Evolutionary conservation across 2,888 invertebrate genomes (phyloP), one percentile per base, ranked within the genome.

Genomic region (Coleophora flavipennella): DNA sequence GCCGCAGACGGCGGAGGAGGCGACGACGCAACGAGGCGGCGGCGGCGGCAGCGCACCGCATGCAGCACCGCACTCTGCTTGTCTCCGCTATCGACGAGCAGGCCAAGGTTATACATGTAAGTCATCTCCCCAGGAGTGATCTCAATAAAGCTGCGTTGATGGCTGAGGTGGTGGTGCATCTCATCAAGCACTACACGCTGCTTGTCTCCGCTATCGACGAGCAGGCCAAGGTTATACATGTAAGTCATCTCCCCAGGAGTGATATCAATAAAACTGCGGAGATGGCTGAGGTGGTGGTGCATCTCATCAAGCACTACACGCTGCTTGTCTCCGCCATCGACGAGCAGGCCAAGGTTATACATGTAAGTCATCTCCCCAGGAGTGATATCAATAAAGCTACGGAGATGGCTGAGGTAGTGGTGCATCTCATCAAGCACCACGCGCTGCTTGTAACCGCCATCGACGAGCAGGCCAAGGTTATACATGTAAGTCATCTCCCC

Each of bases 1-100:
- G 79, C 13, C 69, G 85, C 28, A 66, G 78, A 34, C 70, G 72
- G 33, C 61, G 77, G 38, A 67, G 83, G 39, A 57, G 63, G 45
- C 53, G 64, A 36, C 51, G 59, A 39, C 51, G 53, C 39, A 59
- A 57, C 31, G 11, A 57, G 62, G 45, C 54, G 63, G 36, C 49
- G 58, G 42, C 51, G 50, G 37, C 59, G 56, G 25, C 11, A 62
- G 27, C 67, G 67, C 12, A 68, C 68, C 36, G 46, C 67, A 35
- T 46, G 51, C 79, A 81, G 61, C 83, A 80, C 45, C 74, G 81
- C 55, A 80, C 80, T 31, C 59, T 81, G 44, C 78, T 78, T 40
- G 86, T 81, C 28, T 85, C 77, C n/a, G 84, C 84, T 27, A 84
- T 84, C 25, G 83, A 84, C 42, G 85, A 78, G 54, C 85, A 78